Evolutionary conservation across 2,113 vertebrate genomes (phyloP), one percentile per base, ranked within the genome.

Genomic region (Poicephalus meyeri): DNA sequence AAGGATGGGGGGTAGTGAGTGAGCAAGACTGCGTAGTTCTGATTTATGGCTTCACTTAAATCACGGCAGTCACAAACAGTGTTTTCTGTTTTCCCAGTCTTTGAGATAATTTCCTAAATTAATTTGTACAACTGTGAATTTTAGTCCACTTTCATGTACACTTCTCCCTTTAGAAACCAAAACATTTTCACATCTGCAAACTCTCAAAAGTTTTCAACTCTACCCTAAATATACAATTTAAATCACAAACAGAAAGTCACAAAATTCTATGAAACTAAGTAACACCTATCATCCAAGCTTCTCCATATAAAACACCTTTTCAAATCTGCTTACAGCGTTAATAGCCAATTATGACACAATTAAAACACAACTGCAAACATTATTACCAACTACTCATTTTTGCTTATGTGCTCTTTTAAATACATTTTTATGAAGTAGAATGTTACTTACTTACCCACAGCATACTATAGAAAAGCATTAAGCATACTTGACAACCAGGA

Each of bases 391-490:
- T 12, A 63, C 18, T 82, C 5, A 46, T 49, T 90, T 93, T 69
- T 29, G 37, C 37, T 82, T 46, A 56, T 49, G 13, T 23, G 5
- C 7, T 63, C 13, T 49, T 80, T 46, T 7, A 58, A 58, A 58
- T n/a, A 58, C 33, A n/a, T 10, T 58, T 58, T 58, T 24, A 58
- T 24, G 21, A 58, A 24, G 56, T 24, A 58, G 56, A 24, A 58
- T 58, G 33, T 24, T 35, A 35, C 33, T 94, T 97, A 98, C 98
- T 98, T 97, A 98, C 98, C 97, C 96, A 97, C 88, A 90, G 89
- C 13, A 35, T 14, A 92, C 35, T 88, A 97, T 7, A 95, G 89
- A 96, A 98, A 96, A 95, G 63, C 29, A 95, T 71, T 80, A 89
- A 77, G 88, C 46, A 91, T 50, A 96, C 39, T 44, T 84, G 89